These are phyloP conservation scores for Dermochelys coriacea DNA, from an alignment of 2,797 vertebrate species.

Conservation along the genomic window DNA sequence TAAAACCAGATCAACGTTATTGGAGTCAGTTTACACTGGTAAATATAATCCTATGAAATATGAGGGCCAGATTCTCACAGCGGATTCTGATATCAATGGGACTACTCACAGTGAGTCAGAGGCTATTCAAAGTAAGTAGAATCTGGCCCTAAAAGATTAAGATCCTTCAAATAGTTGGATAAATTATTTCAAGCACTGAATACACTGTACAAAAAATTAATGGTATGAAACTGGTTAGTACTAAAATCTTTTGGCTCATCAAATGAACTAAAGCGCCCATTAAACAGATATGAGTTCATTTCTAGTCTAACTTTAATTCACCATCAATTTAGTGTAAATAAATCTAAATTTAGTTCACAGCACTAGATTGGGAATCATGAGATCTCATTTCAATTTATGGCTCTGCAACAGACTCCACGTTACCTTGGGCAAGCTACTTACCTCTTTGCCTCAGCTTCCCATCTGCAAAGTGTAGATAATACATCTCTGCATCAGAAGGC, in stretches of 20 bases:
- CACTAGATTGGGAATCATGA: background rate
- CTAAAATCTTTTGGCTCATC: background rate
- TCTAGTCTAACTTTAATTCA: background rate
- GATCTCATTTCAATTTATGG: background rate
- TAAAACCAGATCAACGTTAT: background rate
- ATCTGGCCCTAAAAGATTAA: fast-evolving
- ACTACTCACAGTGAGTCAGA: background rate
- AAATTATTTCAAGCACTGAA: background rate
- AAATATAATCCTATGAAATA: background rate
- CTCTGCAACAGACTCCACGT: background rate
- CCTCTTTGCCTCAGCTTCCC: background rate
- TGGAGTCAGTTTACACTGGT: background rate
- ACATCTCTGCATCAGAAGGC: background rate
- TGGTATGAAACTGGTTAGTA: background rate
- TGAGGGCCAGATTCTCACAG: background rate
- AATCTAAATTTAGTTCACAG: background rate
- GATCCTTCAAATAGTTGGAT: background rate
- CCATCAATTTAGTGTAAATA: slow-evolving; percentile 10
- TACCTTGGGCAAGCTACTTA: background rate
- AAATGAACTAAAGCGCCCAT: background rate
- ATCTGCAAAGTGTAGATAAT: background rate
- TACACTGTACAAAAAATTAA: background rate
- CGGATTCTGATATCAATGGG: background rate
- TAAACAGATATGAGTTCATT: background rate
- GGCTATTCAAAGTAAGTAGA: background rate